These are phyloP conservation scores for Lacerta viridis DNA, from an alignment of 2,797 vertebrate genomes.

Conservation along the genomic window DNA sequence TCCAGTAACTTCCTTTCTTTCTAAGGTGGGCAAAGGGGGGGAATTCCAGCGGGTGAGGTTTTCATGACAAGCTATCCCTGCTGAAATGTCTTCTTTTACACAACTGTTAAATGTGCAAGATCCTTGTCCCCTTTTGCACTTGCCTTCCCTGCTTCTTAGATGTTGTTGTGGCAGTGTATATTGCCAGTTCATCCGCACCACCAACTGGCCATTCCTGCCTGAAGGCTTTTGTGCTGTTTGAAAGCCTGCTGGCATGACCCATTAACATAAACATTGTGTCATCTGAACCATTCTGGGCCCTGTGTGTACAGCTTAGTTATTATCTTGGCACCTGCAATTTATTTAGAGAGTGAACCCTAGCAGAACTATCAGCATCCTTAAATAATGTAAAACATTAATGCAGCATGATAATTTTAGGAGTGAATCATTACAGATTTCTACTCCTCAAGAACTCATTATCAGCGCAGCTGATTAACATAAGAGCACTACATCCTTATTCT, in stretches of 20 bases:
- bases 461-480: slow-evolving; percentile 10
- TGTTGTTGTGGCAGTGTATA: not conserved
- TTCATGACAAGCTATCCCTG: too few species aligned
- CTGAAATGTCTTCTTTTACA: too few species aligned
- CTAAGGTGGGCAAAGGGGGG: too few species aligned
- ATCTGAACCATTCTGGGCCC: not conserved
- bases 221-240: not conserved
- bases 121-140: too few species aligned
- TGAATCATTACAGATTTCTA: slow-evolving; percentile 34
- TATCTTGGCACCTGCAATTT: slow-evolving; percentile 27
- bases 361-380: slow-evolving; percentile 36
- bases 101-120: too few species aligned
- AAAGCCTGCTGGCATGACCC: not conserved
- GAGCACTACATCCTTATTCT: slow-evolving; percentile 19
- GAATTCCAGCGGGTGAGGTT: too few species aligned
- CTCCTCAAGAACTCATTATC: slow-evolving; percentile 14
- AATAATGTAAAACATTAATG: slow-evolving; percentile 44
- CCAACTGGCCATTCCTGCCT: not conserved
- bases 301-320: slow-evolving; percentile 11
- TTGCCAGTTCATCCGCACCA: not conserved
- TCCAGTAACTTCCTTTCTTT: not conserved
- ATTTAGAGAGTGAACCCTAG: slow-evolving; percentile 17
- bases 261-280: not conserved
- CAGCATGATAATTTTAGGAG: slow-evolving; percentile 26
- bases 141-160: not conserved